Percentiles rank a stretch among this genome's conserved stretches.
Conservation (phyloP, 2,888 invertebrate species). For the Noctua janthe region DNA sequence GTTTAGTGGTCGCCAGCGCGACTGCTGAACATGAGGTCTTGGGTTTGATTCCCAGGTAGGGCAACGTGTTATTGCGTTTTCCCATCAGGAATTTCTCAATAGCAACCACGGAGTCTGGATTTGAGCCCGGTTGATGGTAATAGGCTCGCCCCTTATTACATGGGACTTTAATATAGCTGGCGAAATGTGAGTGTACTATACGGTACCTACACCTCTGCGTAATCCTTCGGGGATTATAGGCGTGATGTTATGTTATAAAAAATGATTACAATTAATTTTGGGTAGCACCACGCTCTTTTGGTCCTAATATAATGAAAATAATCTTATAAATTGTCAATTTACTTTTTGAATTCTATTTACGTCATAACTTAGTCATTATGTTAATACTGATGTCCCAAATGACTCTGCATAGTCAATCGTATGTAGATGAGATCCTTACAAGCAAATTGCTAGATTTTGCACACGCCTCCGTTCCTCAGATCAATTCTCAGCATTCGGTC, state of each 20-base stretch:
- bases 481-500: slow-evolving; percentile 56
- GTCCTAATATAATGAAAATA: neutral
- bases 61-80: no score
- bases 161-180: neutral
- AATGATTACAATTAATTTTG: neutral
- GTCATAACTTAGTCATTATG: neutral
- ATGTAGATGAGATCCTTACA: slow-evolving; percentile 46
- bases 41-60: neutral
- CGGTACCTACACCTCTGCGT: neutral
- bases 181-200: neutral
- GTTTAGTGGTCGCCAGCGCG: neutral
- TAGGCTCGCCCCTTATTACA: neutral
- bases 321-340: neutral
- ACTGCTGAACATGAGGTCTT: neutral
- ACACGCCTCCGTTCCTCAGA: slow-evolving; percentile 45
- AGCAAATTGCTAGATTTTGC: slow-evolving; percentile 54
- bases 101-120: no score
- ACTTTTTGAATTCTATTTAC: neutral
- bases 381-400: slow-evolving; percentile 5
- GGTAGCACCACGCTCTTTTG: neutral
- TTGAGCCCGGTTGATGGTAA: no score
- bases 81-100: neutral
- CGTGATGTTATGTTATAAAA: neutral
- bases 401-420: slow-evolving; percentile 31
- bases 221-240: neutral